phyloP scores from a whole-genome alignment of 2,113 vertebrate species.

The Perognathus longimembris region DNA sequence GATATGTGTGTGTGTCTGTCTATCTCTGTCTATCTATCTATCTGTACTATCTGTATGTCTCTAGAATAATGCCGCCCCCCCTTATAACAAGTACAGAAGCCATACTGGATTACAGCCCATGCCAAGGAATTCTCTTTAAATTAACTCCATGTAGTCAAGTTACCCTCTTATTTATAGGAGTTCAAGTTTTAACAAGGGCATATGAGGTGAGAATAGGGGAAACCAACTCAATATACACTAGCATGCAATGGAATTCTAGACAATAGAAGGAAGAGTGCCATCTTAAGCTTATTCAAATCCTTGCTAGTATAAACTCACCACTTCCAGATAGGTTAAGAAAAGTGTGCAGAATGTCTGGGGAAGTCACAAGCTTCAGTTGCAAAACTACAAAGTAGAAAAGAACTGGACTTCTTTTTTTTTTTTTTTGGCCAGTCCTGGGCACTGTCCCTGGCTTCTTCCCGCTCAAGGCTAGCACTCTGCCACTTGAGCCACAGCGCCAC shows the following conservation, averaged over 20 bases:
- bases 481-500: no score
- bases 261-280: neutral
- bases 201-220: neutral
- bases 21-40: neutral
- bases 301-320: neutral
- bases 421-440: no score
- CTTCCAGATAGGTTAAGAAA: neutral
- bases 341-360: neutral
- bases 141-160: neutral
- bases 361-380: neutral
- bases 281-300: neutral
- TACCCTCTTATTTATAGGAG: neutral
- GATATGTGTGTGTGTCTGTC: no score
- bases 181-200: neutral
- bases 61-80: neutral
- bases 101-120: neutral
- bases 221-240: neutral
- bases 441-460: no score
- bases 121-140: neutral
- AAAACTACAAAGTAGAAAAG: neutral
- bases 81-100: neutral
- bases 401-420: fast-evolving
- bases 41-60: no score
- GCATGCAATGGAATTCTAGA: neutral
- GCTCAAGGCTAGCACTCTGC: no score